phyloP scores from a whole-genome alignment of 2,113 vertebrate species.

The Cyanistes caeruleus region DNA sequence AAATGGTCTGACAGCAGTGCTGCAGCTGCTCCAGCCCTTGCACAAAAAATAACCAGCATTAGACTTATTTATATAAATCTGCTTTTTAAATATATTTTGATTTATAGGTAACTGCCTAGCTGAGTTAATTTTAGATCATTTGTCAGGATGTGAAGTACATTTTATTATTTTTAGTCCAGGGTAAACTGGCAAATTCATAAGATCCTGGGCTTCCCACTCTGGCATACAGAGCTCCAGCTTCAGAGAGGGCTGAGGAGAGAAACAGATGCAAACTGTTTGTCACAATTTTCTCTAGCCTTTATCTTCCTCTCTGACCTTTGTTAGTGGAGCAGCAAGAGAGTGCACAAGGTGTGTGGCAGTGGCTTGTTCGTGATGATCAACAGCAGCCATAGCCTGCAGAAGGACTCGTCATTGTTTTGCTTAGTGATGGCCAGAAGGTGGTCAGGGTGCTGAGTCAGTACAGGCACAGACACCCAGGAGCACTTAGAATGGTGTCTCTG shows the following conservation, averaged over 20 bases:
- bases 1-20: background rate
- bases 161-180: background rate
- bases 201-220: background rate
- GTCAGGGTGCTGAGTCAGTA: background rate
- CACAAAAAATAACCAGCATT: background rate
- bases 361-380: background rate
- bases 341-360: accelerated
- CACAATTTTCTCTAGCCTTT: background rate
- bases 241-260: background rate
- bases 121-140: background rate
- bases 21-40: background rate
- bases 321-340: background rate
- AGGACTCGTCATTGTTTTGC: background rate
- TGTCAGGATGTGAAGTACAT: background rate
- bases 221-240: background rate
- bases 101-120: background rate
- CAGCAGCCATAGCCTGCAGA: background rate
- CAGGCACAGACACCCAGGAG: background rate
- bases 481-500: background rate
- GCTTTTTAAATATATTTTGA: background rate
- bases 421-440: background rate
- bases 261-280: background rate
- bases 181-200: background rate
- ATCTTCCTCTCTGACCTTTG: background rate
- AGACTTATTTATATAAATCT: background rate